Evolutionary conservation across 2,888 invertebrate genomes (phyloP).

Genomic region (Heteromurus nitidus): DNA sequence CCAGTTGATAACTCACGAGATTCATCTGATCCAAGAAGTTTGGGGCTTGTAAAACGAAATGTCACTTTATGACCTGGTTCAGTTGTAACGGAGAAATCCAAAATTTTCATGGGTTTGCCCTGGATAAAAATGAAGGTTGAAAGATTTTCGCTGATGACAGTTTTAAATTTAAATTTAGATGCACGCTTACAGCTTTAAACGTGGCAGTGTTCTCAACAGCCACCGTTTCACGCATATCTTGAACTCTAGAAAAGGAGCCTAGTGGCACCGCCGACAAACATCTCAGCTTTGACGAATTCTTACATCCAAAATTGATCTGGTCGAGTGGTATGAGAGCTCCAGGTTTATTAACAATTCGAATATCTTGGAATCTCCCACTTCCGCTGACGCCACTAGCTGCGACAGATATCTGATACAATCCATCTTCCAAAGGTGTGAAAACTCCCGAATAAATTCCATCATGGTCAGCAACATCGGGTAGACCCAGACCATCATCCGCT

Average conservation of each 20-base stretch:
- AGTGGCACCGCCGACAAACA: constrained; percentile 50
- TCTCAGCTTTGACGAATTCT: constrained; percentile 47
- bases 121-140: constrained; percentile 9
- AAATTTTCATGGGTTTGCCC: constrained; percentile 63
- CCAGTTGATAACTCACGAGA: constrained; percentile 37
- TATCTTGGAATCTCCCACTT: constrained; percentile 33
- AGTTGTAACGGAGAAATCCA: constrained; percentile 60
- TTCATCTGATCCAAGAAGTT: constrained; percentile 57
- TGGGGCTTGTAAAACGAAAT: constrained; percentile 66
- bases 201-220: constrained; percentile 56
- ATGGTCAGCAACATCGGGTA: constrained; percentile 52
- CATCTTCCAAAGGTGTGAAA: constrained; percentile 52
- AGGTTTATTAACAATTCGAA: constrained; percentile 48
- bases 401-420: constrained; percentile 56
- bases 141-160: not conserved
- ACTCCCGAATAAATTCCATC: constrained; percentile 66
- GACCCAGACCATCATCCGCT: constrained; percentile 44
- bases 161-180: no score
- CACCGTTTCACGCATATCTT: constrained; percentile 46
- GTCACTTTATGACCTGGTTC: constrained; percentile 35
- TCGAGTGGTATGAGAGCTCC: constrained; percentile 51
- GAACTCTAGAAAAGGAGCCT: constrained; percentile 49
- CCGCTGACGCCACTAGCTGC: constrained; percentile 23
- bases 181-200: constrained; percentile 46
- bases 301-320: constrained; percentile 61